A percentile compares a stretch with the other conserved stretches of the same genome.
These are phyloP conservation scores for Stictocephala bisonia DNA, from an alignment of 2,888 invertebrate genomes.

Conservation along the genomic window DNA sequence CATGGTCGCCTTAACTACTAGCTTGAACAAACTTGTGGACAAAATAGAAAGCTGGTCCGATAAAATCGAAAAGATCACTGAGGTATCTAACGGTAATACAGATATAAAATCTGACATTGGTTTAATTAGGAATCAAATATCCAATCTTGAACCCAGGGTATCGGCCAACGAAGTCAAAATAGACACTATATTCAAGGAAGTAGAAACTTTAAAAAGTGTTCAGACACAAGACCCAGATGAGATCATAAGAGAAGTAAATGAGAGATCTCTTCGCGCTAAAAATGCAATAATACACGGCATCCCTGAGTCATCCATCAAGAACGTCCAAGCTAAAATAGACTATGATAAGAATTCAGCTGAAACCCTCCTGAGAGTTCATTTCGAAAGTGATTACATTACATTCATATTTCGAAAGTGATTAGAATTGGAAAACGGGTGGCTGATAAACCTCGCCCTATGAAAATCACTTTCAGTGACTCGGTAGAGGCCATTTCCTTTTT, in stretches of 20 bases:
- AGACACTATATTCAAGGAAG: background rate
- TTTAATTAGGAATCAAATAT: background rate
- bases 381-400: background rate
- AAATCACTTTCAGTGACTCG: background rate
- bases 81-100: background rate
- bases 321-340: background rate
- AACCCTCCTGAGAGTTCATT: background rate
- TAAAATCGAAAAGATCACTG: slow-evolving; percentile 1
- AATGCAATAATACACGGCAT: background rate
- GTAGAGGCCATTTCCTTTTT: background rate
- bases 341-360: background rate
- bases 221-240: background rate
- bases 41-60: slow-evolving; percentile 8
- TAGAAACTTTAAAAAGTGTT: background rate
- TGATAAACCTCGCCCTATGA: slow-evolving; percentile 1
- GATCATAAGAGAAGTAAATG: background rate
- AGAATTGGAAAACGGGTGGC: background rate
- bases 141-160: slow-evolving; percentile 1
- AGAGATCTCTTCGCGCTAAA: background rate
- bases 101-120: slow-evolving; percentile 7
- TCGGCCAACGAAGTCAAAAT: slow-evolving; percentile 6
- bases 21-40: background rate
- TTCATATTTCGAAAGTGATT: background rate
- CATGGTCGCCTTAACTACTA: background rate
- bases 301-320: background rate